Conservation (phyloP, 2,888 invertebrate species). For the Conops quadrifasciatus region DNA sequence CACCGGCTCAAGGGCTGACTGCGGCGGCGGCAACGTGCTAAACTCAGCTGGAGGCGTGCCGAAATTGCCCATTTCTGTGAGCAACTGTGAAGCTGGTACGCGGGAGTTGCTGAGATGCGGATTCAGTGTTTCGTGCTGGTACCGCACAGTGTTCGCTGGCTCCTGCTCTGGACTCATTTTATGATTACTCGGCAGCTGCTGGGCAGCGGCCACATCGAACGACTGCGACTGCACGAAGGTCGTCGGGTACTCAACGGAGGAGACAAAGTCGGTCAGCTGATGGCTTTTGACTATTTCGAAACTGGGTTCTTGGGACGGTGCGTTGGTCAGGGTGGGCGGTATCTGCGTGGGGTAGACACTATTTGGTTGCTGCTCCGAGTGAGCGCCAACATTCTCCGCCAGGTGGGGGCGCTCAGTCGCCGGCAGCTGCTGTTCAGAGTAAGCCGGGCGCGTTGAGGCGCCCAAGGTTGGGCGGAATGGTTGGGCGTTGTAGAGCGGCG, state of each 20-base stretch:
- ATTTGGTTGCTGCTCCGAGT: slow-evolving; percentile 55
- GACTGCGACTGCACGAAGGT: slow-evolving; percentile 70
- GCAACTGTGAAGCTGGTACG: slow-evolving; percentile 55
- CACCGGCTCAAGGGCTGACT: slow-evolving; percentile 35
- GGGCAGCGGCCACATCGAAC: slow-evolving; percentile 64
- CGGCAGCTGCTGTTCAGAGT: slow-evolving; percentile 59
- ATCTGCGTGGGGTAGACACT: slow-evolving; percentile 45
- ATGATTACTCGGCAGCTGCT: slow-evolving; percentile 39
- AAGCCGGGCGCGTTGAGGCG: slow-evolving; percentile 19
- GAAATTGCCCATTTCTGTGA: slow-evolving; percentile 54
- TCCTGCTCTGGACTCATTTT: slow-evolving; percentile 33
- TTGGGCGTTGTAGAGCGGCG: slow-evolving; percentile 72
- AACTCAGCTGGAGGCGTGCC: slow-evolving; percentile 11
- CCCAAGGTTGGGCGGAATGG: slow-evolving; percentile 64
- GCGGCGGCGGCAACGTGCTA: slow-evolving; percentile 28
- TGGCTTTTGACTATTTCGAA: slow-evolving; percentile 69
- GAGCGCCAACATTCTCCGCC: slow-evolving; percentile 54
- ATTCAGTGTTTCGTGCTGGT: slow-evolving; percentile 53
- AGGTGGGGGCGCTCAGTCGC: slow-evolving; percentile 43
- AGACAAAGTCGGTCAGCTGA: slow-evolving; percentile 74
- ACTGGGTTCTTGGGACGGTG: slow-evolving; percentile 42
- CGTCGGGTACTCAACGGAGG: slow-evolving; percentile 77
- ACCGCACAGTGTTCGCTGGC: slow-evolving; percentile 49
- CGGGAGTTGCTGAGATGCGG: slow-evolving; percentile 50
- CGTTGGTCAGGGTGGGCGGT: slow-evolving; percentile 29